Evolutionary conservation across 2,113 vertebrate species (phyloP).

Genomic region (Psittacus erithacus): DNA sequence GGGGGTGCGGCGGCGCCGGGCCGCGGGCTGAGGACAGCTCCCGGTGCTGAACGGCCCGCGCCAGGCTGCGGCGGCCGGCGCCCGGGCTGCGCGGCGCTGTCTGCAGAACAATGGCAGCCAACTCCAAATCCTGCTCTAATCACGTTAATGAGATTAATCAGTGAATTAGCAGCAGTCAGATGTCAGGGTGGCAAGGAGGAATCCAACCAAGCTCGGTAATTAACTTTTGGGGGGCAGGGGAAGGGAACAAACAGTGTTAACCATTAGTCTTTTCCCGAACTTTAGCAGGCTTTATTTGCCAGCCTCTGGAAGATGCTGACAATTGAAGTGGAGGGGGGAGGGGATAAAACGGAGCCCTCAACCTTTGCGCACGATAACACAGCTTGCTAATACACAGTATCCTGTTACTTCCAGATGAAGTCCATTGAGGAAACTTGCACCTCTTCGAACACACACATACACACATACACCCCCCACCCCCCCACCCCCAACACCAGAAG

Average conservation of each 20-base stretch:
- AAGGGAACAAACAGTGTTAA: neutral
- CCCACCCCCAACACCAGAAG: neutral
- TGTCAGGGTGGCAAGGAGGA: conserved; percentile 82
- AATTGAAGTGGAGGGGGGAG: neutral
- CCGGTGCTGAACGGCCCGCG: conserved; percentile 82
- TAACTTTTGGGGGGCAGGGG: conserved; percentile 75
- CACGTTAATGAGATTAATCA: conserved; percentile 92
- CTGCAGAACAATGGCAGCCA: conserved; percentile 83
- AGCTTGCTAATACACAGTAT: neutral
- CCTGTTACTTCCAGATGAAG: neutral
- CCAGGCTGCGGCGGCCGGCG: conserved; percentile 57
- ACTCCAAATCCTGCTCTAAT: conserved; percentile 84
- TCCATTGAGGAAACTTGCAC: conserved; percentile 12
- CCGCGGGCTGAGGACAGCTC: conserved; percentile 40
- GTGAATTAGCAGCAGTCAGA: conserved; percentile 88
- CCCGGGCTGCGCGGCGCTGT: conserved; percentile 65
- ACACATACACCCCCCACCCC: neutral
- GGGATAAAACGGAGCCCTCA: neutral
- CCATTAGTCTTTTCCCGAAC: conserved; percentile 31
- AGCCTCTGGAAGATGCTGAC: neutral
- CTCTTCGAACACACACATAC: neutral
- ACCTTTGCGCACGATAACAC: neutral
- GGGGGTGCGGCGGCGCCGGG: neutral
- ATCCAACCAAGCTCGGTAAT: conserved; percentile 81
- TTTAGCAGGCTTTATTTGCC: conserved; percentile 18